These are phyloP conservation scores for Ormyrus rosae DNA, from an alignment of 2,888 invertebrate genomes.

Conservation along the genomic window DNA sequence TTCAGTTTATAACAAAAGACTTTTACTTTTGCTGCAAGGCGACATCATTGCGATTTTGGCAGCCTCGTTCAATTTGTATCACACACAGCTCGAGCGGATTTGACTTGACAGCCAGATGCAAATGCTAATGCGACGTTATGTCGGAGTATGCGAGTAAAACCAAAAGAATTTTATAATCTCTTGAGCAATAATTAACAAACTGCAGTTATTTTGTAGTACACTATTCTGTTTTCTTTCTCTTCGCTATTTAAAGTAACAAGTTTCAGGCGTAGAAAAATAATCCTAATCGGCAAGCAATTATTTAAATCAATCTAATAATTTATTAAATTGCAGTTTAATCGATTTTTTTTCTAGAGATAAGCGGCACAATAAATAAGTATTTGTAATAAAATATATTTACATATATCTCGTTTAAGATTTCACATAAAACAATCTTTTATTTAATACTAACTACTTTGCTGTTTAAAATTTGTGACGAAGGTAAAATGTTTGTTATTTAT, in stretches of 20 bases:
- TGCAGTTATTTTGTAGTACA: slow-evolving; percentile 20
- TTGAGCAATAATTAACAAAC: slow-evolving; percentile 24
- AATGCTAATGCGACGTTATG: slow-evolving; percentile 60
- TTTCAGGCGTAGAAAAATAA: slow-evolving; percentile 45
- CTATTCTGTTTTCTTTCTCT: slow-evolving; percentile 35
- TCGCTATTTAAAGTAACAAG: slow-evolving; percentile 27
- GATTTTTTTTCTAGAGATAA: slow-evolving; percentile 35
- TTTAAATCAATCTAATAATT: slow-evolving; percentile 36
- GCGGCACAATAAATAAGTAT: slow-evolving; percentile 47
- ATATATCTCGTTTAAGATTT: slow-evolving; percentile 3
- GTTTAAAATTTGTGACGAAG: slow-evolving; percentile 29
- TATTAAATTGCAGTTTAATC: slow-evolving; percentile 36
- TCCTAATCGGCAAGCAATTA: slow-evolving; percentile 36
- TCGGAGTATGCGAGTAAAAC: slow-evolving; percentile 20
- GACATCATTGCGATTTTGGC: slow-evolving; percentile 64
- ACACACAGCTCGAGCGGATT: slow-evolving; percentile 68
- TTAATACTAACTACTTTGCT: slow-evolving; percentile 42
- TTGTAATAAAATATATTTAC: slow-evolving; percentile 38
- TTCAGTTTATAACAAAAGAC: slow-evolving; percentile 59
- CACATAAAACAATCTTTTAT: slow-evolving; percentile 31
- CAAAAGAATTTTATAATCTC: slow-evolving; percentile 27
- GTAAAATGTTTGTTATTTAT: slow-evolving; percentile 35
- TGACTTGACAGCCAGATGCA: slow-evolving; percentile 67
- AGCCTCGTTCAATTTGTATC: slow-evolving; percentile 67
- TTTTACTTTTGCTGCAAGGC: slow-evolving; percentile 59